Percentiles rank a stretch among this genome's conserved stretches.
These are phyloP conservation scores for Gymnogyps californianus DNA, from an alignment of 2,113 vertebrate species.

Conservation along the genomic window DNA sequence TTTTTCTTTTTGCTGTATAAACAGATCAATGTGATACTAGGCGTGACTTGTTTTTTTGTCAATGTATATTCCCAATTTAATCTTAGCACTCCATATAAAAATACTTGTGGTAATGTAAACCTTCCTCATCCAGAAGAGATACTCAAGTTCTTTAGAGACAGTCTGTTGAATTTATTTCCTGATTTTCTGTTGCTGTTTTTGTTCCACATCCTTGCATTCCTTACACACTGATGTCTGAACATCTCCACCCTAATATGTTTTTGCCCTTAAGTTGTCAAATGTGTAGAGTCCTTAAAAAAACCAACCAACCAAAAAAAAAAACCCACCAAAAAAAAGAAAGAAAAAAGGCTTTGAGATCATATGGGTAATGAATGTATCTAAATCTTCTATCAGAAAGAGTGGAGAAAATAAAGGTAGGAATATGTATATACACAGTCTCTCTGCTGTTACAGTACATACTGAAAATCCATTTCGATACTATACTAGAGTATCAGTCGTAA, in stretches of 20 bases:
- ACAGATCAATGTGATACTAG: not conserved
- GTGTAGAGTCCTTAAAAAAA: not conserved
- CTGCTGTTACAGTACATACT: not conserved
- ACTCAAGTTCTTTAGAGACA: accelerated
- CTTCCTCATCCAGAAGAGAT: not conserved
- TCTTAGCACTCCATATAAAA: not conserved
- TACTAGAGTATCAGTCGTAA: too few species aligned
- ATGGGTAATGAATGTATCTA: not conserved
- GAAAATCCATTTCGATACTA: not conserved
- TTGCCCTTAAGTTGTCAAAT: not conserved
- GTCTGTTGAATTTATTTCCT: not conserved
- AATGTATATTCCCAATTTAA: not conserved
- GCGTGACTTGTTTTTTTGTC: not conserved
- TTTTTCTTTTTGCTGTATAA: not conserved
- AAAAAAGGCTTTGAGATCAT: not conserved
- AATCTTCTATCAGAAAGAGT: not conserved
- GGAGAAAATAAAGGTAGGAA: not conserved
- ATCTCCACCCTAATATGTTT: not conserved
- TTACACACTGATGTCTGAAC: not conserved
- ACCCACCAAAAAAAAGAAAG: not conserved
- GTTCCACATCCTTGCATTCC: not conserved
- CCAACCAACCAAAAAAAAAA: too few species aligned
- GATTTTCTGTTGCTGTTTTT: not conserved
- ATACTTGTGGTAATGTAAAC: not conserved
- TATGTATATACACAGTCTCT: not conserved